Conservation (phyloP, 2,797 vertebrate species). For the Calcarius lapponicus region DNA sequence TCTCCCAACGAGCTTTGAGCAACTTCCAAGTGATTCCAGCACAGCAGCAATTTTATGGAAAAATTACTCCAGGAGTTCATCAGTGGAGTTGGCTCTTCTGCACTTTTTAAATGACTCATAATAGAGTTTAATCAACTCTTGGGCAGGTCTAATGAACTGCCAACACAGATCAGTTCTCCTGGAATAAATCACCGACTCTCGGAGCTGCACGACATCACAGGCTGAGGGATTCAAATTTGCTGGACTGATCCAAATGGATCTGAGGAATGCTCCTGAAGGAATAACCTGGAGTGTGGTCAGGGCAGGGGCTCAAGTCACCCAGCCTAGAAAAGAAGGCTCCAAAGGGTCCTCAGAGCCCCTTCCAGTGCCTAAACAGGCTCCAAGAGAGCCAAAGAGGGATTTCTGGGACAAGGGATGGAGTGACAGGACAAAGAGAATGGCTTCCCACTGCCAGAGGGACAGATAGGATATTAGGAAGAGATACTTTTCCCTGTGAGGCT, state of each 20-base stretch:
- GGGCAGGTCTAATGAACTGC: constrained; percentile 34
- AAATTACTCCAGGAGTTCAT: constrained; percentile 36
- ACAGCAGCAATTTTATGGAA: neutral
- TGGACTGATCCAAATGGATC: accelerated
- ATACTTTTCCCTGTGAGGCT: neutral
- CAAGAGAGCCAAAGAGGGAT: neutral
- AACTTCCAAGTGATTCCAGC: constrained; percentile 12
- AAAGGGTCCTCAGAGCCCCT: neutral
- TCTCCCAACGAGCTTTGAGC: neutral
- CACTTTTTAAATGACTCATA: constrained; percentile 39
- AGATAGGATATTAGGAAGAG: neutral
- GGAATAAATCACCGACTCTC: neutral
- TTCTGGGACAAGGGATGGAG: neutral
- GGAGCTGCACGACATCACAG: accelerated
- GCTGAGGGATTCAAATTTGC: neutral
- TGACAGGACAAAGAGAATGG: neutral
- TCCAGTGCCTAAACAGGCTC: neutral
- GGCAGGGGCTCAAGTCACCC: neutral
- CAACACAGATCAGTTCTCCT: neutral
- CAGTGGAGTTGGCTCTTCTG: constrained; percentile 16
- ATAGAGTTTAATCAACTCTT: constrained; percentile 44
- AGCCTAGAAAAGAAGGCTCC: neutral
- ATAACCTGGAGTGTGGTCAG: accelerated
- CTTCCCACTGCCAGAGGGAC: neutral
- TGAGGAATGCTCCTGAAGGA: neutral